Percentiles rank a stretch among this genome's conserved stretches.
These are phyloP conservation scores for Procavia capensis DNA, from an alignment of 2,113 vertebrate genomes.

Conservation along the genomic window DNA sequence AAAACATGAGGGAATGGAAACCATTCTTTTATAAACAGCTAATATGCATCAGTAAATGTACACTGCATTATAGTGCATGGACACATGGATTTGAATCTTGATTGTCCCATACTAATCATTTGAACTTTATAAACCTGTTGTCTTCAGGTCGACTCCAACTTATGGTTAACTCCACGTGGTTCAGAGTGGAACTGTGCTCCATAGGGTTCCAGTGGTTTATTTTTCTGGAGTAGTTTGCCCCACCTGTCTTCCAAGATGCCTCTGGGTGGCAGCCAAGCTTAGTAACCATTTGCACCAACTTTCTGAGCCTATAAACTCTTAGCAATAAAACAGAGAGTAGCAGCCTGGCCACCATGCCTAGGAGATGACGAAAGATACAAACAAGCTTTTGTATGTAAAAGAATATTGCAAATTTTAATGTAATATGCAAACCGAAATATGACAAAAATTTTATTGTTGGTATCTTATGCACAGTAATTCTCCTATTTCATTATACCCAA, in stretches of 20 bases:
- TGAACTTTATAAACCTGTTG: neutral
- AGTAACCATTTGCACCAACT: neutral
- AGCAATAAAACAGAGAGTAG: neutral
- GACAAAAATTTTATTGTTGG: neutral
- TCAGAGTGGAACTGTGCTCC: neutral
- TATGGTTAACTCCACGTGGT: neutral
- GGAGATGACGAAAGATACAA: neutral
- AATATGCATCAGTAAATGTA: neutral
- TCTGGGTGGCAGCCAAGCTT: neutral
- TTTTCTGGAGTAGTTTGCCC: neutral
- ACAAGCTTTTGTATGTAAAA: neutral
- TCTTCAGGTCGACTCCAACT: neutral
- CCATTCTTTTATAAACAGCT: neutral
- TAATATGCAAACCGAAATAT: neutral
- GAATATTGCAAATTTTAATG: neutral
- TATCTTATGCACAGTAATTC: neutral
- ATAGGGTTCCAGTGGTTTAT: neutral
- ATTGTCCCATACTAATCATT: neutral
- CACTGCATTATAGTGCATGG: neutral
- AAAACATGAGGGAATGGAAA: neutral
- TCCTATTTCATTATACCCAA: slow-evolving; percentile 8
- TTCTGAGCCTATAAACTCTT: neutral
- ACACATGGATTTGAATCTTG: neutral
- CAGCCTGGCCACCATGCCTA: neutral
- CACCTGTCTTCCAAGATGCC: neutral